Base-by-base conservation (phyloP, 2,888 invertebrate species). In the Chouioia cunea region DNA sequence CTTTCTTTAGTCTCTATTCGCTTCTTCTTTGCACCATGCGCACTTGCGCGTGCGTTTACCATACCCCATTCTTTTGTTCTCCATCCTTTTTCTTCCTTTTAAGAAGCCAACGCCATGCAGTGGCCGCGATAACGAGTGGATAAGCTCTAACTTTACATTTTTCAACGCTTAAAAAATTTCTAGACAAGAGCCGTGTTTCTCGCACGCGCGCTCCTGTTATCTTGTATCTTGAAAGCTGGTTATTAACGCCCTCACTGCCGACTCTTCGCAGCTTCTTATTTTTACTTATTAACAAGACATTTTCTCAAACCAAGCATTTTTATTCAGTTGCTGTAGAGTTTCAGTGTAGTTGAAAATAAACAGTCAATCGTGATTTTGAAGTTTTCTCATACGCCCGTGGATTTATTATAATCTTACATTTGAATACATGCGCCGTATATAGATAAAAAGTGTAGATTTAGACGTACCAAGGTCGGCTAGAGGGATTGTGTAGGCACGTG, bases 1-100 rank as follows among this genome's bases (percentile, higher is more conserved):
- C 73, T 76, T 76, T 76, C 75, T 76, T 76, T 68, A 59, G 73
- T 58, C 70, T 70, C 65, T 73, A 36, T 70, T 73, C 70, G 73
- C 68, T 75, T 71, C 47, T 36, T 68, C 63, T 27, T 70, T 44
- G n/a, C 36, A 43, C 54, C 56, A 23, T 63, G 22, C 68, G 22
- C 71, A 59, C 60, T 53, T 56, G 36, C 12, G 36, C 36, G 20
- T 43, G 43, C 50, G 36, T 20, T 22, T 47, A 2, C 47, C 8
- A 2, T 14, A 23, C n/a, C n/a, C 18, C 48, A n/a, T 23, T 46
- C 36, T 52, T 36, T 8, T 12, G 27, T 58, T 56, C 20, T 53
- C 56, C 23, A 15, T 65, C 46, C 48, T 54, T 44, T 12, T 4
- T 58, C 12, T 62, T 23, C 15, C 16, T 44, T 18, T 18, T 50